Base-by-base conservation (phyloP, 2,888 invertebrate genomes). In the Corbicula japonica region DNA sequence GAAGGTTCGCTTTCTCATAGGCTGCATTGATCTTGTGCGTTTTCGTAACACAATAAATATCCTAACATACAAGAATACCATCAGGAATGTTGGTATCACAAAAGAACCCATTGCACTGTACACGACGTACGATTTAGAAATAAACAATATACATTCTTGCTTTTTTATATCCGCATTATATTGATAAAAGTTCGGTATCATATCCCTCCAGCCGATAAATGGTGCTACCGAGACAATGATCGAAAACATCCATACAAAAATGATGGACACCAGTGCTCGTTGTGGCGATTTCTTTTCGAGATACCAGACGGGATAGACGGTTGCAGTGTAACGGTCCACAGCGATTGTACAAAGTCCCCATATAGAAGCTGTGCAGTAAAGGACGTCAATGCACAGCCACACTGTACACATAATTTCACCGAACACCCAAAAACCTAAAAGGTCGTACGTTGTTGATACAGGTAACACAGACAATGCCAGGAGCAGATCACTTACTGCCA, bases 281-380 rank as follows among this genome's bases (percentile, higher is more conserved):
- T 88, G 89, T 15, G 89, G 88, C 1, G 91, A 91, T 34, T 91
- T 86, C 69, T 92, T 89, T 71, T 92, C 93, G 46, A 92, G 89
- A 80, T 94, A 94, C 92, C 92, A 92, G 15, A 93, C 87, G 0
- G 93, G 93, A 73, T 93, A 93, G n/a, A 92, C 89, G 1, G 93
- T 94, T 4, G 93, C 93, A 4, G 93, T 92, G 82, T 92, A 93
- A 1, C 93, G 88, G 80, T 94, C 93, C 15, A 93, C 90, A 4
- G 93, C 93, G 28, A 94, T 93, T 30, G 92, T 92, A 75, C 92
- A 92, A 28, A 94, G 85, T 48, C 93, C 92, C 93, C 93, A 94
- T 28, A 94, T 93, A 18, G 93, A 93, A 3, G 93, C 93, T 4
- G 93, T 93, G 84, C 93, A 93, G 83, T 92, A 93, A 21, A 94